phyloP scores from a whole-genome alignment of 2,797 vertebrate species.

The Malurus splendens region DNA sequence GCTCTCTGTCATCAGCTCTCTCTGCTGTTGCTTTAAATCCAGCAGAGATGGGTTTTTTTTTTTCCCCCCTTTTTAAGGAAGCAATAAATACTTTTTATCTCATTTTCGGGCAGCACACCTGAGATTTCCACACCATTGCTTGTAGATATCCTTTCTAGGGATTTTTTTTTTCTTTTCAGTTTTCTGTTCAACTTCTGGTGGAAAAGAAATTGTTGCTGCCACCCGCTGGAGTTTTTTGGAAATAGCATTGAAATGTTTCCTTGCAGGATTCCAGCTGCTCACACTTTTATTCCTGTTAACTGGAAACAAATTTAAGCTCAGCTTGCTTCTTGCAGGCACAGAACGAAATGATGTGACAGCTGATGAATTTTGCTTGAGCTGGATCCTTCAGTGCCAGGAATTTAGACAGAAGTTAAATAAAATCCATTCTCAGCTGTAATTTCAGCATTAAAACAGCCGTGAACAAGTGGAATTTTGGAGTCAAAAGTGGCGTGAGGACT shows the following conservation, averaged over 20 bases:
- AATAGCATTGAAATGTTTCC: not conserved
- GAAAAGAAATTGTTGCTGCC: constrained; percentile 45
- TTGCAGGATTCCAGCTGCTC: not conserved
- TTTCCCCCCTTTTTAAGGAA: not conserved
- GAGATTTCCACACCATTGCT: not conserved
- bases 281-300: not conserved
- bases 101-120: not conserved
- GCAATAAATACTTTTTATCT: not conserved
- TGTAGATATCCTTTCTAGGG: not conserved
- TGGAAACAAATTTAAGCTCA: not conserved
- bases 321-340: not conserved
- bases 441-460: not conserved
- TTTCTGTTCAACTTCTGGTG: not conserved
- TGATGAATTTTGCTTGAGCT: not conserved
- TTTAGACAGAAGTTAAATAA: not conserved
- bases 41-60: fast-evolving
- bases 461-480: not conserved
- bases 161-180: not conserved
- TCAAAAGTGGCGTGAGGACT: not conserved
- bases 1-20: not conserved
- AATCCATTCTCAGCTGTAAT: not conserved
- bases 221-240: constrained; percentile 39
- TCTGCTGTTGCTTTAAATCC: not conserved
- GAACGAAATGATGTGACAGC: not conserved
- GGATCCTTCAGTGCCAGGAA: not conserved